phyloP scores from a whole-genome alignment of 2,113 vertebrate species.

The Pygoscelis antarcticus region DNA sequence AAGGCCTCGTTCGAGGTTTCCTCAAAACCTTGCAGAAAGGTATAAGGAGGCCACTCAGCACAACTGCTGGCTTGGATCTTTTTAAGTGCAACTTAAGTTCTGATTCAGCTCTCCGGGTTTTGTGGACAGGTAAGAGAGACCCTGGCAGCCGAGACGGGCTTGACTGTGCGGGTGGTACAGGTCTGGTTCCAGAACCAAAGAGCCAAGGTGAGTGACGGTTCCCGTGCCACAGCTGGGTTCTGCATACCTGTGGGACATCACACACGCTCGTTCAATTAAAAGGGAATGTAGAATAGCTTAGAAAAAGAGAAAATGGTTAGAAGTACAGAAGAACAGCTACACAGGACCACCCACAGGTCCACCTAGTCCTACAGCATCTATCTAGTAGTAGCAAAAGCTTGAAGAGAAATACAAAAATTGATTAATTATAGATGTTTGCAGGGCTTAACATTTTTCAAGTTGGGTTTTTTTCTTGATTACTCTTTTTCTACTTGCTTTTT shows the following conservation, averaged over 20 bases:
- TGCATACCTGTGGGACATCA: rapidly evolving
- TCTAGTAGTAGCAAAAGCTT: background rate
- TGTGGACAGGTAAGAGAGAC: constrained; percentile 85
- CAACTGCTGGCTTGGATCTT: background rate
- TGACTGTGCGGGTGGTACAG: constrained; percentile 89
- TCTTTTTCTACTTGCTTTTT: background rate
- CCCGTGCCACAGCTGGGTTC: rapidly evolving
- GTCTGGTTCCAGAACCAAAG: constrained; percentile 94
- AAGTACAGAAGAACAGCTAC: no score
- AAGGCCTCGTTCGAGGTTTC: constrained; percentile 94
- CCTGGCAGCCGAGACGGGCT: constrained; percentile 87
- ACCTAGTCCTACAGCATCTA: rapidly evolving
- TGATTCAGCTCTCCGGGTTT: background rate
- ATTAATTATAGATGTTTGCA: no score
- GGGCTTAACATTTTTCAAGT: background rate
- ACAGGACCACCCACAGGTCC: background rate
- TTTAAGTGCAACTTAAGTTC: background rate
- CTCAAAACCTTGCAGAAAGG: constrained; percentile 90
- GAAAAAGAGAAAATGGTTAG: rapidly evolving
- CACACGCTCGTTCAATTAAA: rapidly evolving
- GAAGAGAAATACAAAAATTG: background rate
- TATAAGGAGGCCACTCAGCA: background rate
- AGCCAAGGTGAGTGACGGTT: constrained; percentile 81
- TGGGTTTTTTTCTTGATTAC: rapidly evolving
- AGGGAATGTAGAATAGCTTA: rapidly evolving